Conservation (phyloP, 2,797 vertebrate species). For the Enteromius mattozi region DNA sequence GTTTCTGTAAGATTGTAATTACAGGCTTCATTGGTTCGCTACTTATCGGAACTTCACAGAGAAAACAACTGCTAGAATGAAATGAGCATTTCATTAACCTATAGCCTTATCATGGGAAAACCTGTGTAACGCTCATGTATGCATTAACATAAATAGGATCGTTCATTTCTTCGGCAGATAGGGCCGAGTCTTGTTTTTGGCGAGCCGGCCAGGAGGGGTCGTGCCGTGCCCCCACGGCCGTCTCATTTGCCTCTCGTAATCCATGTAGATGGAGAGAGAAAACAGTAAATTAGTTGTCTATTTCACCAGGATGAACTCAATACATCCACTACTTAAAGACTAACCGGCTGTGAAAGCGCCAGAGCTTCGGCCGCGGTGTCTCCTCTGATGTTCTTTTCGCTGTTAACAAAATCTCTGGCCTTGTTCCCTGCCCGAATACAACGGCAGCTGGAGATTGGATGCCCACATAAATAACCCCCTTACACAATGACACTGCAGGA, state of each 20-base stretch:
- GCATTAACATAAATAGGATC: conserved; percentile 99
- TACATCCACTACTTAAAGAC: conserved; percentile 99
- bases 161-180: conserved; percentile 97
- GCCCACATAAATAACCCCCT: conserved; percentile 99
- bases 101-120: conserved; percentile 99
- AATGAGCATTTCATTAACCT: conserved; percentile 99
- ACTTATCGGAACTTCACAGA: conserved; percentile 99
- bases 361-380: conserved; percentile 82
- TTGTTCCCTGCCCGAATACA: conserved; percentile 98
- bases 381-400: conserved; percentile 95
- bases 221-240: conserved; percentile 27
- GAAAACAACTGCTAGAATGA: conserved; percentile 99
- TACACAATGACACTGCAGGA: conserved; percentile 90
- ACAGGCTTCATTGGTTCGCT: conserved; percentile 99
- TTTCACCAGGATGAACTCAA: conserved; percentile 99
- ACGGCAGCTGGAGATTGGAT: conserved; percentile 97
- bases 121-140: conserved; percentile 99
- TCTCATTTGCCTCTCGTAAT: conserved; percentile 99
- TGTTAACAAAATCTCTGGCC: conserved; percentile 99
- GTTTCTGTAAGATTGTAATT: conserved; percentile 99
- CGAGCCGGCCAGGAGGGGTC: conserved; percentile 62
- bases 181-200: conserved; percentile 70
- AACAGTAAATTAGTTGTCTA: conserved; percentile 99
- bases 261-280: conserved; percentile 84
- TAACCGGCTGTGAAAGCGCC: conserved; percentile 98